phyloP scores from a whole-genome alignment of 2,888 invertebrate species.

The Euzetes globulus region DNA sequence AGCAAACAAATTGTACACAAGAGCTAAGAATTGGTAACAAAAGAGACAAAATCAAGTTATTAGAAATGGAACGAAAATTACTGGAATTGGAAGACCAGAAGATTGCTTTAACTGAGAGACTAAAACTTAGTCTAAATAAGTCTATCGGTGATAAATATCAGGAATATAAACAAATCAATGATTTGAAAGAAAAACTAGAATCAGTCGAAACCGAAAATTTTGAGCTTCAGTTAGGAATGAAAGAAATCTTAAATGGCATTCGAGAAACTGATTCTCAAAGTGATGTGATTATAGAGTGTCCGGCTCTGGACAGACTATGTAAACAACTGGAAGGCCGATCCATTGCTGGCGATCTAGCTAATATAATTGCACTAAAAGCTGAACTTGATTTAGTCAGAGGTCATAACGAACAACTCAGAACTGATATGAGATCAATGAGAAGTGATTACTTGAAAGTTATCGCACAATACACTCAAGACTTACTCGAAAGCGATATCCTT shows the following conservation, averaged over 20 bases:
- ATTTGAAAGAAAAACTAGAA: conserved; percentile 27
- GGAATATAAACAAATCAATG: conserved; percentile 7
- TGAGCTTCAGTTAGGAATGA: conserved; percentile 37
- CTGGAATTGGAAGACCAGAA: conserved; percentile 31
- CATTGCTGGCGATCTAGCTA: conserved; percentile 24
- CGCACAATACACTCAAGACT: conserved; percentile 32
- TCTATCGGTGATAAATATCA: background rate
- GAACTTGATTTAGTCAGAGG: conserved; percentile 39
- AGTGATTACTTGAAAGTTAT: conserved; percentile 34
- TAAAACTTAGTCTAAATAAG: conserved; percentile 1
- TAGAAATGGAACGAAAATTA: conserved; percentile 25
- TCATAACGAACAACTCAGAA: conserved; percentile 37
- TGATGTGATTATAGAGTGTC: conserved; percentile 38
- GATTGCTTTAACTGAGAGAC: conserved; percentile 24
- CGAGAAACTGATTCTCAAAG: conserved; percentile 27
- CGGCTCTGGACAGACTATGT: conserved; percentile 36
- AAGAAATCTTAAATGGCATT: conserved; percentile 36
- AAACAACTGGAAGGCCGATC: conserved; percentile 32
- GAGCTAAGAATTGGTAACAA: background rate
- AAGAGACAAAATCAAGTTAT: conserved; percentile 6
- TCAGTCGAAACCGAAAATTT: conserved; percentile 35
- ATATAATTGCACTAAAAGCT: conserved; percentile 35
- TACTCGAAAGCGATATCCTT: conserved; percentile 26
- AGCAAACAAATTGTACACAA: background rate
- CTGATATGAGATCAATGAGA: conserved; percentile 34